Evolutionary conservation across 2,888 invertebrate species (phyloP).

Genomic region (Andrena bucephala): DNA sequence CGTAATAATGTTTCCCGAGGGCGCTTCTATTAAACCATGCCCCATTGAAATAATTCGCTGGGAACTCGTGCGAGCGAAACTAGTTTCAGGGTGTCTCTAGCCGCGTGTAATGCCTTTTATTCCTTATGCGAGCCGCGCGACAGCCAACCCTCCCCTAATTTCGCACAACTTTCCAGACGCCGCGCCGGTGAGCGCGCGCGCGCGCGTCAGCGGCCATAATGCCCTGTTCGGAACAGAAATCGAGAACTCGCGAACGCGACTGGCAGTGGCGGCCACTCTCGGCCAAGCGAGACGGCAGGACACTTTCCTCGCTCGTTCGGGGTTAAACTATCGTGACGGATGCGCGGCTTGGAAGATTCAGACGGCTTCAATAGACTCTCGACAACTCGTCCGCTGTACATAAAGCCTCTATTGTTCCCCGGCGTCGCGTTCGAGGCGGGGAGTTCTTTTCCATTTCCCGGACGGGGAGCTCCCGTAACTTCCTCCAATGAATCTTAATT

Average conservation of each 20-base stretch:
- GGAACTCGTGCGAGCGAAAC: constrained; percentile 46
- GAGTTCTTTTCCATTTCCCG: constrained; percentile 19
- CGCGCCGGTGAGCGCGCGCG: neutral
- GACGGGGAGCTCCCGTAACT: constrained; percentile 5
- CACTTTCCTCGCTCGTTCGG: constrained; percentile 47
- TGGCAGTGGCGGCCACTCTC: constrained; percentile 17
- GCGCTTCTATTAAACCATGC: constrained; percentile 3
- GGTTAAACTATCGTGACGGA: constrained; percentile 46
- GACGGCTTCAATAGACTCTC: constrained; percentile 27
- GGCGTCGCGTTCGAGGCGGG: neutral
- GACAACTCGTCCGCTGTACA: constrained; percentile 31
- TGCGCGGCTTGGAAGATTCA: constrained; percentile 35
- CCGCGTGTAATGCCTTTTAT: constrained; percentile 55
- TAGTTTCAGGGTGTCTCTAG: constrained; percentile 41
- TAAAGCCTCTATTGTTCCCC: constrained; percentile 28
- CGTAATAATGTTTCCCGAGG: constrained; percentile 26
- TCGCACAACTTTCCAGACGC: constrained; percentile 58
- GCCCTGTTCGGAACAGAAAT: constrained; percentile 28
- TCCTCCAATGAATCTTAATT: constrained; percentile 21
- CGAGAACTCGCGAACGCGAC: constrained; percentile 23
- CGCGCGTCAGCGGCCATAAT: constrained; percentile 29
- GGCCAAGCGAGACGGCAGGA: constrained; percentile 23
- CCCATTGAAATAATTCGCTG: constrained; percentile 63
- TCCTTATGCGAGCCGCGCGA: constrained; percentile 33
- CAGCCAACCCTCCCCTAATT: constrained; percentile 38